Evolutionary conservation across 2,888 invertebrate species (phyloP).

Genomic region (Andricus curvator): DNA sequence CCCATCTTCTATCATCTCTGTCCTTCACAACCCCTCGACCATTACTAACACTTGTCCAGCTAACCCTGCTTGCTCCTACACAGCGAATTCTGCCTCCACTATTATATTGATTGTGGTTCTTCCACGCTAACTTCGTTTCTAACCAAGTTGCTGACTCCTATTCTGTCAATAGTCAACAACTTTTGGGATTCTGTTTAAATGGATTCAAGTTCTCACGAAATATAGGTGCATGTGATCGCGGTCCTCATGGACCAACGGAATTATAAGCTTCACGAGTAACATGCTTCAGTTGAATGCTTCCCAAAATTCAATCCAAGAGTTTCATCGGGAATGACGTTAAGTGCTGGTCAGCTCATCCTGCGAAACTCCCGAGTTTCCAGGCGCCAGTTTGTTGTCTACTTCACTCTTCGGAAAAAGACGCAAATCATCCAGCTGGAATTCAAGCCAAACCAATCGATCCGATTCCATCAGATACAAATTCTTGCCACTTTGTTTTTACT

Average conservation of each 20-base stretch:
- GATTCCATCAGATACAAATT: neutral
- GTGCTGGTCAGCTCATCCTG: constrained; percentile 19
- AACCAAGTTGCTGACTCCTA: constrained; percentile 69
- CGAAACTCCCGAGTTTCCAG: neutral
- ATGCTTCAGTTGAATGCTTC: constrained; percentile 30
- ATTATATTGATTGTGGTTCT: constrained; percentile 76
- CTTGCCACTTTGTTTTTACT: neutral
- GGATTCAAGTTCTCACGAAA: constrained; percentile 67
- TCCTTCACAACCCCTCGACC: constrained; percentile 62
- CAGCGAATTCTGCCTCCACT: constrained; percentile 73
- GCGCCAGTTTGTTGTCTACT: neutral
- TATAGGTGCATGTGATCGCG: constrained; percentile 23
- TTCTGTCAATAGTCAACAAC: constrained; percentile 69
- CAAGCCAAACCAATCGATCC: neutral
- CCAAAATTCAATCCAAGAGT: constrained; percentile 21
- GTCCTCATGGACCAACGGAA: constrained; percentile 20
- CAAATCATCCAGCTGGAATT: constrained; percentile 2
- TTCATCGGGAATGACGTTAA: constrained; percentile 21
- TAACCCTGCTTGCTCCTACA: constrained; percentile 58
- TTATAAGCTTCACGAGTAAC: constrained; percentile 34
- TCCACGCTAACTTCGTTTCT: constrained; percentile 74
- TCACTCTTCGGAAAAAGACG: neutral
- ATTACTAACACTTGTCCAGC: constrained; percentile 52
- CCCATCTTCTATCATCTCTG: constrained; percentile 57
- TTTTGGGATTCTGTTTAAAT: constrained; percentile 70